Evolutionary conservation across 2,888 invertebrate species (phyloP).

Genomic region (Sturmia bella): DNA sequence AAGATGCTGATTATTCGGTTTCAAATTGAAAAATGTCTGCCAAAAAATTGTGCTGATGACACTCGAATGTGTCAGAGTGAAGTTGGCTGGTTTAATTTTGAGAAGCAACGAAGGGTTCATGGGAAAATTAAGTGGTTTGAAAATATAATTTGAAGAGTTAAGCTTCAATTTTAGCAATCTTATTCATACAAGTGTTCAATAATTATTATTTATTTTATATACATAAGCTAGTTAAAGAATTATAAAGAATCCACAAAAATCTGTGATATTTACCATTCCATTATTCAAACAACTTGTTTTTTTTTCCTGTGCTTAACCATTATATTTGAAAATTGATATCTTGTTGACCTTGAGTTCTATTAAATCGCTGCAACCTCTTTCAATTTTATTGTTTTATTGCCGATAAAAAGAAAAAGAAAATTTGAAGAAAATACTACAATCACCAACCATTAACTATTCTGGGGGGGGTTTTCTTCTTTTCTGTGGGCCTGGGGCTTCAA

Average conservation of each 20-base stretch:
- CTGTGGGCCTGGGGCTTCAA: neutral
- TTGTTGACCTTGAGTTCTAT: too few relatives aligned
- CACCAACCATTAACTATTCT: too few relatives aligned
- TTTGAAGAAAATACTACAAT: too few relatives aligned
- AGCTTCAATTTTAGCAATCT: neutral
- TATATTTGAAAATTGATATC: too few relatives aligned
- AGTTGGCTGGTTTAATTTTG: neutral
- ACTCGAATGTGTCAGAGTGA: neutral
- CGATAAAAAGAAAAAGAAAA: too few relatives aligned
- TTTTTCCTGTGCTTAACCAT: too few relatives aligned
- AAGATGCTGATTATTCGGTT: slow-evolving; percentile 35
- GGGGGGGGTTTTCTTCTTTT: too few relatives aligned
- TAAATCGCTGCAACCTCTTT: too few relatives aligned
- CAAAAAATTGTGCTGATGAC: neutral
- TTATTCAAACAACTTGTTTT: neutral
- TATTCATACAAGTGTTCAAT: too few relatives aligned
- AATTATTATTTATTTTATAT: too few relatives aligned
- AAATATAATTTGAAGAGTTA: neutral
- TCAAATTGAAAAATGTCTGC: slow-evolving; percentile 8
- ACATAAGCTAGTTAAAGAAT: too few relatives aligned
- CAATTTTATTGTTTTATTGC: too few relatives aligned
- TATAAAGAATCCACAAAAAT: neutral
- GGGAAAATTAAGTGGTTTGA: neutral
- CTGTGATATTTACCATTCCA: neutral
- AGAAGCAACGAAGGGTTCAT: neutral